These are phyloP conservation scores for Mesodorylaimus sp. DNA, from an alignment of 2,888 invertebrate genomes.

Conservation along the genomic window DNA sequence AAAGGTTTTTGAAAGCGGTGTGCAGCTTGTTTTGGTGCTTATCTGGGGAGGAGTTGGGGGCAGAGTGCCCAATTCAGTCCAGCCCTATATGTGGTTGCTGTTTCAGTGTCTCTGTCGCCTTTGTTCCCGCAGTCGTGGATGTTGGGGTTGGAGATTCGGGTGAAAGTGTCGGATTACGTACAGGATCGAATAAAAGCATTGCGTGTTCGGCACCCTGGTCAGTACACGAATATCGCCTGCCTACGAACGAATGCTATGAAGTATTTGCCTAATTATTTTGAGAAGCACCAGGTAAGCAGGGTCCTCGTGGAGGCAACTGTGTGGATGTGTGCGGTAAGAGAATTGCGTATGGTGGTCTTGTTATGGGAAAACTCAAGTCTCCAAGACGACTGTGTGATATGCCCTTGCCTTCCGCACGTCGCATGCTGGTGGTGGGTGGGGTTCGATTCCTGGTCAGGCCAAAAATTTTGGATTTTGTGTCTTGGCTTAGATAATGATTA, in stretches of 20 bases:
- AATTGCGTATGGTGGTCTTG: too few relatives aligned
- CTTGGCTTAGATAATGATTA: too few relatives aligned
- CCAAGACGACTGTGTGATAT: too few relatives aligned
- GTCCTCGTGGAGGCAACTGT: not conserved
- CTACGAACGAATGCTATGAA: slow-evolving; percentile 96
- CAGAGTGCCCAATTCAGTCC: not conserved
- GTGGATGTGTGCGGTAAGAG: too few relatives aligned
- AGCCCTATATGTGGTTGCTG: slow-evolving; percentile 1
- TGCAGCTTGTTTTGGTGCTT: too few relatives aligned
- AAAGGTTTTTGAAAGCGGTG: too few relatives aligned
- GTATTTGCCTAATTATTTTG: slow-evolving; percentile 88
- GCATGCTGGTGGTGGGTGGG: too few relatives aligned
- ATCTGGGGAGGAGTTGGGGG: too few relatives aligned
- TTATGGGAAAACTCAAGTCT: too few relatives aligned
- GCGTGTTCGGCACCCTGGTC: slow-evolving; percentile 49
- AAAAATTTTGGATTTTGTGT: too few relatives aligned
- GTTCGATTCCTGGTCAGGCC: too few relatives aligned
- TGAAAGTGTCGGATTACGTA: slow-evolving; percentile 96
- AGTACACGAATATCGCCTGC: slow-evolving; percentile 82
- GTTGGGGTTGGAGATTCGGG: slow-evolving; percentile 88
- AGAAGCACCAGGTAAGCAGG: slow-evolving; percentile 59
- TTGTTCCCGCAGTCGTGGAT: slow-evolving; percentile 74
- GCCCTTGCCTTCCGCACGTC: too few relatives aligned
- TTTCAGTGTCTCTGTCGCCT: slow-evolving; percentile 61
- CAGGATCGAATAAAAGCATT: slow-evolving; percentile 78